Conservation (phyloP, 92 coral and sea anemone species). For the Bergia puertoricense region DNA sequence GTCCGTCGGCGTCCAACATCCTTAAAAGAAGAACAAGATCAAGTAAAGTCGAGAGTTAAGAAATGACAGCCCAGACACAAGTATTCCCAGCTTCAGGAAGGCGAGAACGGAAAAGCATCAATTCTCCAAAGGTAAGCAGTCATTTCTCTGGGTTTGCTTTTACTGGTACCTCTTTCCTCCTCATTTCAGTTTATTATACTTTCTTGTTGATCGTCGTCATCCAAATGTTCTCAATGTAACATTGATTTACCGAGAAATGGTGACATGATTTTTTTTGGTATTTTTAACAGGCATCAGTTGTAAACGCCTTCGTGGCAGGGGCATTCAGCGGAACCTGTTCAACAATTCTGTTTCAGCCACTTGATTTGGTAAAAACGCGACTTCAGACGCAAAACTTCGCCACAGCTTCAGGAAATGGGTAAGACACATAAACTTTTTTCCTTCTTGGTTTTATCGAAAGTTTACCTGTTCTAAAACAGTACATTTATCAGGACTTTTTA, state of each 20-base stretch:
- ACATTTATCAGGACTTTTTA: too few species aligned
- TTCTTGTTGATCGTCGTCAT: background rate
- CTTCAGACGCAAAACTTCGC: conserved; percentile 66
- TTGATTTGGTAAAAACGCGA: conserved; percentile 92
- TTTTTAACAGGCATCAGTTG: conserved; percentile 58
- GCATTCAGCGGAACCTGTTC: conserved; percentile 97
- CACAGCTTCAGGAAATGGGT: conserved; percentile 41
- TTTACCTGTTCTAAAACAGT: background rate
- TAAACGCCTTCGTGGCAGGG: conserved; percentile 89
- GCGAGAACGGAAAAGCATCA: background rate
- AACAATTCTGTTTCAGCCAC: conserved; percentile 90
- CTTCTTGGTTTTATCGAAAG: background rate
- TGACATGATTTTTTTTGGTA: background rate
- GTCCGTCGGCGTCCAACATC: background rate
- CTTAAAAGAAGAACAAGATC: background rate
- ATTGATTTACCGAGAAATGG: background rate
- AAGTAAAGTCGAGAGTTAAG: background rate
- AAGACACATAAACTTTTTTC: background rate
- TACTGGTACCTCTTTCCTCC: background rate
- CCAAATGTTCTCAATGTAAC: too few species aligned
- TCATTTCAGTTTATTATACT: background rate
- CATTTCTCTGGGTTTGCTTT: background rate
- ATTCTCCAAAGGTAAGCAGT: conserved; percentile 10
- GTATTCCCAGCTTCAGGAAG: background rate
- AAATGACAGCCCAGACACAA: conserved; percentile 8